Conservation (phyloP, 2,797 vertebrate species). For the Poeciliopsis paucimaculata region DNA sequence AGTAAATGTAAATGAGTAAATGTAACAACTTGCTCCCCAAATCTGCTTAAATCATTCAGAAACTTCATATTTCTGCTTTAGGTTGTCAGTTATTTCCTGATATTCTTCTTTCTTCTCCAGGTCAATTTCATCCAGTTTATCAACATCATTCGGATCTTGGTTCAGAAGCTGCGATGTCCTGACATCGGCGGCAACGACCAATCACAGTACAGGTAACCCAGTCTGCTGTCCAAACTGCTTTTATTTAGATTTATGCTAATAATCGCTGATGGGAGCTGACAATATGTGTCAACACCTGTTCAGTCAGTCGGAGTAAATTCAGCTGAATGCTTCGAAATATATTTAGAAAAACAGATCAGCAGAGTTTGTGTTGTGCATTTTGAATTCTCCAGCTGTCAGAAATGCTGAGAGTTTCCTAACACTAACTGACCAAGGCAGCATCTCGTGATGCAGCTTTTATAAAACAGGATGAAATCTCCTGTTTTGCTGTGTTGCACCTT, state of each 20-base stretch:
- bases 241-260: not conserved
- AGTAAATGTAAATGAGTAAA: too few species aligned
- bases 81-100: not conserved
- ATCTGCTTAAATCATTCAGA: not conserved
- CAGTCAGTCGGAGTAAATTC: conserved; percentile 1
- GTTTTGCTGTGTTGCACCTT: not conserved
- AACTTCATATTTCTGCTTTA: not conserved
- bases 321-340: conserved; percentile 5
- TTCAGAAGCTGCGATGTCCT: conserved; percentile 90
- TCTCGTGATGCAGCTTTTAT: conserved; percentile 28
- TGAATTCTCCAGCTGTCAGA: conserved; percentile 25
- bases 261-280: not conserved
- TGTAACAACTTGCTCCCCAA: too few species aligned
- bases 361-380: not conserved
- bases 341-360: conserved; percentile 5
- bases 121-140: conserved; percentile 92
- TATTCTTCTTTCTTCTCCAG: conserved; percentile 67
- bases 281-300: conserved; percentile 16
- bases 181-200: conserved; percentile 89
- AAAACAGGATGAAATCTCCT: conserved; percentile 9
- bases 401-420: conserved; percentile 18
- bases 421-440: conserved; percentile 15
- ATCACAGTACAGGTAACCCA: conserved; percentile 88
- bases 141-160: conserved; percentile 89
- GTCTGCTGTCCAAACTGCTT: not conserved